Evolutionary conservation across 2,113 vertebrate species (phyloP).

Genomic region (Sprattus sprattus): DNA sequence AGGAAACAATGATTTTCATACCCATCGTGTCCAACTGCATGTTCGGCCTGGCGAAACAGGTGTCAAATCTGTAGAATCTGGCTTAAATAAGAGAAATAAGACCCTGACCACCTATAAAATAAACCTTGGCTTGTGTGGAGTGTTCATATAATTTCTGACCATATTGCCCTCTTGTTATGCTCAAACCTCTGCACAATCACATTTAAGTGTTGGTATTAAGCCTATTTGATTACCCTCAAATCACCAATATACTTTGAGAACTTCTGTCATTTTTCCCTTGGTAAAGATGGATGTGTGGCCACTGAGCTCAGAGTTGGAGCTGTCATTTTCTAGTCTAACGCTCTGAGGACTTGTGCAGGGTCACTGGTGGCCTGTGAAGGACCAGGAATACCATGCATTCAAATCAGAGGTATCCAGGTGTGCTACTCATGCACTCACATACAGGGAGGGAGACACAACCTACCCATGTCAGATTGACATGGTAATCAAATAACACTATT

Average conservation of each 20-base stretch:
- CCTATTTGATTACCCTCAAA: background rate
- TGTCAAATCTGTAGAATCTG: no score
- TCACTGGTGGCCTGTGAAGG: no score
- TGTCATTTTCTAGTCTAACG: background rate
- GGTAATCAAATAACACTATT: no score
- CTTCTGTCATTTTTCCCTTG: background rate
- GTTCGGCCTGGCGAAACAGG: background rate
- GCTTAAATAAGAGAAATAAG: background rate
- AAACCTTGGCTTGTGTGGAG: background rate
- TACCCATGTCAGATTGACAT: no score
- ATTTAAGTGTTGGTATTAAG: background rate
- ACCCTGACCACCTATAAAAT: background rate
- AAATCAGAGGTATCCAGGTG: no score
- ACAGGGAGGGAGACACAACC: no score
- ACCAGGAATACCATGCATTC: no score
- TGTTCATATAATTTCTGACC: background rate
- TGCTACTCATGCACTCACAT: no score
- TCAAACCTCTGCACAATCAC: background rate
- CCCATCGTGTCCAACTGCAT: background rate
- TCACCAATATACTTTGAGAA: no score
- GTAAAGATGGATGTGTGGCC: background rate
- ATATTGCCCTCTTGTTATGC: background rate
- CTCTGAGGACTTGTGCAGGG: background rate
- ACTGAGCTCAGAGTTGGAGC: no score
- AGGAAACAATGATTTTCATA: background rate